These are phyloP conservation scores for Lacerta agilis DNA, from an alignment of 2,797 vertebrate species.

Conservation along the genomic window DNA sequence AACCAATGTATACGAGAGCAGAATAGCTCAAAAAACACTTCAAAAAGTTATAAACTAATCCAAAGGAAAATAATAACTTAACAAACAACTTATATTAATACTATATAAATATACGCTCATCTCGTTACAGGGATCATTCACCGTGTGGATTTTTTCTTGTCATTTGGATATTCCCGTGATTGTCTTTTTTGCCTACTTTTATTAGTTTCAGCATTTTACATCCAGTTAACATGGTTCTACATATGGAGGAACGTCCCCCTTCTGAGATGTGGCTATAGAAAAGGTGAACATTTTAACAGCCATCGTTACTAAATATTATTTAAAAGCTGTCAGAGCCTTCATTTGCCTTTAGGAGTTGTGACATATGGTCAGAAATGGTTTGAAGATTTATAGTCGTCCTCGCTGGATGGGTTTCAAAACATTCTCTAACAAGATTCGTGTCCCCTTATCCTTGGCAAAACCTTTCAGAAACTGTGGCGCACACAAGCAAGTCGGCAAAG, in stretches of 20 bases:
- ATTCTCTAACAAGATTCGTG: slow-evolving; percentile 75
- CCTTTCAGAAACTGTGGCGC: slow-evolving; percentile 75
- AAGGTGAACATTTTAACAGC: slow-evolving; percentile 65
- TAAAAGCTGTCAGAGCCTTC: slow-evolving; percentile 82
- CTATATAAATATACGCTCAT: too few species aligned
- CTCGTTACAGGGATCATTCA: too few species aligned
- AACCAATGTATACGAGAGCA: too few species aligned
- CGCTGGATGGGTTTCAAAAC: slow-evolving; percentile 81
- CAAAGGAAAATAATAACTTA: too few species aligned
- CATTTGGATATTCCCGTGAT: too few species aligned
- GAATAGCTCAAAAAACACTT: too few species aligned
- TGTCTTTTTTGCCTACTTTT: neutral
- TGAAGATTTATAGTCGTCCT: slow-evolving; percentile 86
- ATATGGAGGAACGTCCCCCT: slow-evolving; percentile 35
- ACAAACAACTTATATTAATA: too few species aligned
- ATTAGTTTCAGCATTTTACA: slow-evolving; percentile 42
- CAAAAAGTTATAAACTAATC: too few species aligned
- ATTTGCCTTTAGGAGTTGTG: slow-evolving; percentile 82
- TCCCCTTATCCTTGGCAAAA: slow-evolving; percentile 80
- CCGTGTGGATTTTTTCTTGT: too few species aligned
- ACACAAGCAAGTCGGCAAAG: slow-evolving; percentile 50
- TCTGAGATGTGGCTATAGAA: slow-evolving; percentile 35
- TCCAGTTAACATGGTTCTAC: neutral
- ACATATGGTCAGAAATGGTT: slow-evolving; percentile 88
- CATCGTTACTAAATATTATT: slow-evolving; percentile 82